Evolutionary conservation across 2,113 vertebrate species (phyloP).

Genomic region (Trogon melanurus): DNA sequence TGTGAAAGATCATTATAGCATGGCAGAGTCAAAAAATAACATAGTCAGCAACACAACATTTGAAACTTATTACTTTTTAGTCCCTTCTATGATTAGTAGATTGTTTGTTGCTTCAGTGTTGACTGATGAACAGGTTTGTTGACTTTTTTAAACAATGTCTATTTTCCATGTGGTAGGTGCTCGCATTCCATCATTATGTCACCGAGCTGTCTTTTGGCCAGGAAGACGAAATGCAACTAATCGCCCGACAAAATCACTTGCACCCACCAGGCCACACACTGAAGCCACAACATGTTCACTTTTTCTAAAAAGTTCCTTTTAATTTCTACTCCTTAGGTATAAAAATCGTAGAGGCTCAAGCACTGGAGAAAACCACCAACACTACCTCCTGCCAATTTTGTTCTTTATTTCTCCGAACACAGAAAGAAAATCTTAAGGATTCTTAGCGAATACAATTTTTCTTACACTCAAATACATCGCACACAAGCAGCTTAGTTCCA

Average conservation of each 20-base stretch:
- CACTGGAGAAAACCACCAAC: neutral
- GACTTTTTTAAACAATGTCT: neutral
- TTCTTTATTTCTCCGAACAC: neutral
- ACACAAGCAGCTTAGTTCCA: neutral
- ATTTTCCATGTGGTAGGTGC: neutral
- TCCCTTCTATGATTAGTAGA: neutral
- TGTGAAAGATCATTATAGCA: neutral
- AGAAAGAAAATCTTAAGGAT: neutral
- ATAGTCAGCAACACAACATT: neutral
- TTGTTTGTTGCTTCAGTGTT: neutral
- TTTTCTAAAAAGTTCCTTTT: neutral
- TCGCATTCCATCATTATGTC: neutral
- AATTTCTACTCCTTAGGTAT: neutral
- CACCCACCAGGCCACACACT: neutral
- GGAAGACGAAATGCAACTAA: neutral
- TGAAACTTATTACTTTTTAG: neutral
- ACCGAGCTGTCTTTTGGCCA: neutral
- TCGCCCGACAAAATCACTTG: neutral
- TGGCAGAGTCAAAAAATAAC: neutral
- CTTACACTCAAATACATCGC: neutral
- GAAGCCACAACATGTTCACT: fast-evolving
- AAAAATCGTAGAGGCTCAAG: neutral
- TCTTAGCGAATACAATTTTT: neutral
- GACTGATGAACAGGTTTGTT: fast-evolving
- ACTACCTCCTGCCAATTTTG: neutral